Percentiles rank a stretch among this genome's conserved stretches.
phyloP scores from a whole-genome alignment of 1,140 invertebrate genomes.

The Lethocerus indicus region DNA sequence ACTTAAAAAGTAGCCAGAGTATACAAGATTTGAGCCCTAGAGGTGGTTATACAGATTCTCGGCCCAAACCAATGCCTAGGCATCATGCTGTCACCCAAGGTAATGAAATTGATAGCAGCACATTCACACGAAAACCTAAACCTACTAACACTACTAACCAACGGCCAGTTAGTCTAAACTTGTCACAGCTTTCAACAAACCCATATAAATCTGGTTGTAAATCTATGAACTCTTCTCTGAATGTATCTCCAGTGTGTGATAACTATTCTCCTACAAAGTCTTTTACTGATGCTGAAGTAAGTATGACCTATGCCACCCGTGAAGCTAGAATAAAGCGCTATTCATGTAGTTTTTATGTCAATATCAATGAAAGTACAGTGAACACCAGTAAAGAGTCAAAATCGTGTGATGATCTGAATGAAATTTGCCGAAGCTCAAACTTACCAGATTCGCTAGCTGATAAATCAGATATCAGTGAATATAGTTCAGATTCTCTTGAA shows the following conservation, averaged over 20 bases:
- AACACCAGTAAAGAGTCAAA: slow-evolving; percentile 13
- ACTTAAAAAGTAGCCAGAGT: slow-evolving; percentile 65
- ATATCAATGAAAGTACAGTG: slow-evolving; percentile 20
- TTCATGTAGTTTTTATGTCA: slow-evolving; percentile 21
- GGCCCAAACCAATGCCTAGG: slow-evolving; percentile 25
- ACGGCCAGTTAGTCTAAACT: slow-evolving; percentile 10
- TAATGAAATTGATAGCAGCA: slow-evolving; percentile 27
- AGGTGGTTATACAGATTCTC: slow-evolving; percentile 26
- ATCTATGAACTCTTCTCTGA: slow-evolving; percentile 22
- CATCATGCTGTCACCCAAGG: slow-evolving; percentile 21
- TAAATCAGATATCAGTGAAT: slow-evolving; percentile 31
- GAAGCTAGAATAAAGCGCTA: slow-evolving; percentile 13
- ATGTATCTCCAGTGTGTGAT: slow-evolving; percentile 30
- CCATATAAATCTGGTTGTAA: slow-evolving; percentile 10
- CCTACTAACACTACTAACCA: slow-evolving; percentile 17
- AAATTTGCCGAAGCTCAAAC: slow-evolving; percentile 3
- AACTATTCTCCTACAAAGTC: slow-evolving; percentile 13
- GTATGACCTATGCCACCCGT: slow-evolving; percentile 9
- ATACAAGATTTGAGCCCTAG: slow-evolving; percentile 52
- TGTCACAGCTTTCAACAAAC: slow-evolving; percentile 8
- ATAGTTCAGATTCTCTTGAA: slow-evolving; percentile 58
- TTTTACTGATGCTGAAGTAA: slow-evolving; percentile 13
- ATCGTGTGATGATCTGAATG: slow-evolving; percentile 16
- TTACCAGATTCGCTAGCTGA: slow-evolving; percentile 10
- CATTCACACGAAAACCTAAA: slow-evolving; percentile 24